A percentile compares a stretch with the other conserved stretches of the same genome.
Evolutionary conservation across 2,888 invertebrate species (phyloP).

Genomic region (Leptinotarsa tumamoca): DNA sequence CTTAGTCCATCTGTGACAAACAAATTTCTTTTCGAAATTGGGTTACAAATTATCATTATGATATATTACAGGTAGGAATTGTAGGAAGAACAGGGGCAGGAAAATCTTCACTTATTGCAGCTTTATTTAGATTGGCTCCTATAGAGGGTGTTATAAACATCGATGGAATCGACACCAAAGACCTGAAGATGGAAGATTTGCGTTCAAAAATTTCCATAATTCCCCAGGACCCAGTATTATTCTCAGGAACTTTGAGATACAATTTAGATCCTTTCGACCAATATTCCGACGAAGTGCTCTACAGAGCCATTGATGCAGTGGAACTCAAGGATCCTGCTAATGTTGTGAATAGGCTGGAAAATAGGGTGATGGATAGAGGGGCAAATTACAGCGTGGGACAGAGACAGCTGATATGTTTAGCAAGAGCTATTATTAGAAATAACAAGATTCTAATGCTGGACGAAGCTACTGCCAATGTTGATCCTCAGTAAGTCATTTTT

Average conservation of each 20-base stretch:
- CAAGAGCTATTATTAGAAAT: slow-evolving; percentile 85
- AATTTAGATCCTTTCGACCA: slow-evolving; percentile 82
- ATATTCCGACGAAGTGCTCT: slow-evolving; percentile 76
- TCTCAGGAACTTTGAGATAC: slow-evolving; percentile 76
- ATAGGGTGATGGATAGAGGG: slow-evolving; percentile 80
- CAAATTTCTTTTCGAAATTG: too few relatives aligned
- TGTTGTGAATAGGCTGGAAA: slow-evolving; percentile 73
- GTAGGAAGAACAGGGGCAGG: slow-evolving; percentile 89
- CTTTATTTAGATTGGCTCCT: slow-evolving; percentile 81
- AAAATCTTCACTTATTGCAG: slow-evolving; percentile 82
- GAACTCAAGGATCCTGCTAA: slow-evolving; percentile 78
- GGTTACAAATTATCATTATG: slow-evolving; percentile 61
- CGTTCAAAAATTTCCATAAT: slow-evolving; percentile 71
- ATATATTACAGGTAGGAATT: slow-evolving; percentile 76
- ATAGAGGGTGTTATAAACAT: slow-evolving; percentile 78
- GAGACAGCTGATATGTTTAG: slow-evolving; percentile 89
- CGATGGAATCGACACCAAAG: slow-evolving; percentile 74
- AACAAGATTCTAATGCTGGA: slow-evolving; percentile 89
- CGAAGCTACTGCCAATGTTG: slow-evolving; percentile 94
- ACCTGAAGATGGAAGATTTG: slow-evolving; percentile 71
- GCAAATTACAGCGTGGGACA: slow-evolving; percentile 91
- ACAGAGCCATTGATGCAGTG: slow-evolving; percentile 80
- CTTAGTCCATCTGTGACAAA: too few relatives aligned
- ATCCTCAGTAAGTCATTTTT: slow-evolving; percentile 76
- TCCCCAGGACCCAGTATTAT: slow-evolving; percentile 70